These are phyloP conservation scores for Myiothlypis chrysogaster DNA, from an alignment of 2,797 vertebrate genomes.

Conservation along the genomic window DNA sequence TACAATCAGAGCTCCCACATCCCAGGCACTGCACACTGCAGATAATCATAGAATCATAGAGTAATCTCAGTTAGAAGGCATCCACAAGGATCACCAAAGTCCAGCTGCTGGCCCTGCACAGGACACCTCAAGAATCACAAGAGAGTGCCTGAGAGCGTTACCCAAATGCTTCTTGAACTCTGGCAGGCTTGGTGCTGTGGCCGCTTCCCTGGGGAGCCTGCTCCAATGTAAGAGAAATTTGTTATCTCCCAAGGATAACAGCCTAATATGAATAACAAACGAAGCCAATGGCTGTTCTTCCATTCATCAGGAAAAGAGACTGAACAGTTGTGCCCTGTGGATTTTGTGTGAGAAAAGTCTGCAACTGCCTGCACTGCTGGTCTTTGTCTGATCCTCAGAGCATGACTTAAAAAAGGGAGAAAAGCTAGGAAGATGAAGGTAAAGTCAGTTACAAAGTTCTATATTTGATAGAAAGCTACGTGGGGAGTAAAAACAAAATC, in stretches of 20 bases:
- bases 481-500: slow-evolving; percentile 46
- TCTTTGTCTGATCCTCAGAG: slow-evolving; percentile 1
- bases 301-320: background rate
- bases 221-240: background rate
- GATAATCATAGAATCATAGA: background rate
- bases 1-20: background rate
- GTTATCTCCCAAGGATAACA: background rate
- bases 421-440: slow-evolving; percentile 53
- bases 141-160: fast-evolving
- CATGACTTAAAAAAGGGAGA: background rate
- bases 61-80: background rate
- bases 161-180: background rate
- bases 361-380: background rate
- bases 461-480: slow-evolving; percentile 40
- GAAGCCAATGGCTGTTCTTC: background rate
- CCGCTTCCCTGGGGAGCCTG: background rate
- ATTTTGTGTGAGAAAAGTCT: background rate
- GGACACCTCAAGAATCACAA: background rate
- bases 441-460: slow-evolving; percentile 43
- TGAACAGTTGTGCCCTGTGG: background rate
- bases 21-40: background rate
- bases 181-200: background rate
- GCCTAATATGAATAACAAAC: background rate
- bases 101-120: fast-evolving
- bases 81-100: background rate